Percentiles rank a stretch among this genome's conserved stretches.
Evolutionary conservation across 2,797 vertebrate genomes (phyloP).

Genomic region (Pelodytes ibericus): DNA sequence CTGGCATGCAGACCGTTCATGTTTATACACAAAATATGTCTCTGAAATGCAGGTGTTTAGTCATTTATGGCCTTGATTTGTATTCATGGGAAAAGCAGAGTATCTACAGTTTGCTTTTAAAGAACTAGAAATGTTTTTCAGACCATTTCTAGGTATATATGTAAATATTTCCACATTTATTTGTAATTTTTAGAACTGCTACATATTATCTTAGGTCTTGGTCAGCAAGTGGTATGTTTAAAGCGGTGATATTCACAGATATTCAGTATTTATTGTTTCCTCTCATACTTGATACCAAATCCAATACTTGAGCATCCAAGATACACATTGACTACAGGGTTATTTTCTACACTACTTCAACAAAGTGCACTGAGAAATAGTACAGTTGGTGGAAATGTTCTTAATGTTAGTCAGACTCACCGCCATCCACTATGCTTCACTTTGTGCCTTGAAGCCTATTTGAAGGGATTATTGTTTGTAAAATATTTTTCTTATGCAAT

Average conservation of each 20-base stretch:
- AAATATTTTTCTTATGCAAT: conserved; percentile 13
- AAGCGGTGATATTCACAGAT: not conserved
- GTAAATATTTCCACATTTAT: not conserved
- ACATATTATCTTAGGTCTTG: too few relatives aligned
- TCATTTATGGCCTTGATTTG: not conserved
- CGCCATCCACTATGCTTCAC: not conserved
- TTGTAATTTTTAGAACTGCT: not conserved
- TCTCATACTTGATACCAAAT: not conserved
- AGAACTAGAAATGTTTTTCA: too few relatives aligned
- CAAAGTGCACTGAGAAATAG: not conserved
- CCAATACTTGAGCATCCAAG: not conserved
- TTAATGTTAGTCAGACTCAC: not conserved
- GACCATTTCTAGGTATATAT: not conserved
- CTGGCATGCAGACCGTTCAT: not conserved
- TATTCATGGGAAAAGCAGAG: not conserved
- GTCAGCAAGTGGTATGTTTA: too few relatives aligned
- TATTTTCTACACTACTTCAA: not conserved
- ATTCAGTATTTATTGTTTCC: not conserved
- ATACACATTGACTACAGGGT: not conserved
- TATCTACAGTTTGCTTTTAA: not conserved
- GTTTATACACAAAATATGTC: too few relatives aligned
- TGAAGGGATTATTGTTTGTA: conserved; percentile 22
- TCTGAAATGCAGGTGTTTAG: too few relatives aligned
- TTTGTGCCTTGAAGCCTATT: conserved; percentile 18
- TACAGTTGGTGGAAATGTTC: not conserved